Percentiles rank a stretch among this genome's conserved stretches.
phyloP scores from a whole-genome alignment of 2,113 vertebrate genomes.

The Lipotes vexillifer region DNA sequence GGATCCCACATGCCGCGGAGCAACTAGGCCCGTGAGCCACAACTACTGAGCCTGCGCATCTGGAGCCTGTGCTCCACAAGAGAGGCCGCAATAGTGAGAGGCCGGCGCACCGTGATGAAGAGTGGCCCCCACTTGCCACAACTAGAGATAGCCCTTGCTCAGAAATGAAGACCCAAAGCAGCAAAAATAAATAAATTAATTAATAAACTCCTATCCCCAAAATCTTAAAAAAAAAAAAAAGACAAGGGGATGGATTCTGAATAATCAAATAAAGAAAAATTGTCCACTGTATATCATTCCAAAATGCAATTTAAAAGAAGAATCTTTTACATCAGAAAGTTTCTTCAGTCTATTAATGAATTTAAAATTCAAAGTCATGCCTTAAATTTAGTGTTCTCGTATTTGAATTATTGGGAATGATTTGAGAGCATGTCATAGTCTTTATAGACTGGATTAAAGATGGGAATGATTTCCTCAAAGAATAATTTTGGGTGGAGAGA shows the following conservation, averaged over 20 bases:
- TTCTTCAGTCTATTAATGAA: background rate
- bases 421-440: background rate
- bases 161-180: too few species aligned
- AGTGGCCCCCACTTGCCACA: too few species aligned
- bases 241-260: background rate
- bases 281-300: background rate
- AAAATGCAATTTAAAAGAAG: constrained; percentile 19
- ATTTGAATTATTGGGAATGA: constrained; percentile 42
- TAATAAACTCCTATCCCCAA: too few species aligned
- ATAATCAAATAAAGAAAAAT: background rate
- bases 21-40: too few species aligned
- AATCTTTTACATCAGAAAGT: background rate
- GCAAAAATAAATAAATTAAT: too few species aligned
- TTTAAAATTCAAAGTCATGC: constrained; percentile 33
- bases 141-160: too few species aligned
- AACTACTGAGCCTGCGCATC: too few species aligned
- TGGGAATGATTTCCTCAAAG: background rate
- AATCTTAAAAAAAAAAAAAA: too few species aligned
- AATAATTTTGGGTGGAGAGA: background rate
- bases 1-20: too few species aligned
- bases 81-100: too few species aligned
- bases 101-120: too few species aligned
- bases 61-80: too few species aligned
- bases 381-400: constrained; percentile 9
- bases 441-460: constrained; percentile 29